Base-by-base conservation (phyloP, 2,113 vertebrate genomes). In the Narcine bancroftii region DNA sequence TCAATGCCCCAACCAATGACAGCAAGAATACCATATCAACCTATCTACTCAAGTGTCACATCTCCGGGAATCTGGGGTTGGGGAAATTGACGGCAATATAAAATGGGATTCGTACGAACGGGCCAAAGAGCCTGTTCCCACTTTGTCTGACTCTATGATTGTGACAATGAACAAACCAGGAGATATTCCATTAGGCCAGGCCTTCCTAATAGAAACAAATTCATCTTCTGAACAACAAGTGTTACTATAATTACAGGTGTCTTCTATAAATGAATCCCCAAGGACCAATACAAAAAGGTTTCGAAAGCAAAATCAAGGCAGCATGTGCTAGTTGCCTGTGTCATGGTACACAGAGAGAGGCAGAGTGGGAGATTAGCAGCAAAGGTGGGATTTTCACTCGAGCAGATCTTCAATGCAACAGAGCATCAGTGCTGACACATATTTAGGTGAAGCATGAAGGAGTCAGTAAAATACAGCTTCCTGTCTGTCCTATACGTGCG, bases 201-300 rank as follows among this genome's bases (percentile, higher is more conserved):
- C 2, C 33, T 10, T 69, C 15, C 45, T 76, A 89, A 69, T 69
- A 92, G 65, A 93, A 93, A 91, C 77, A 93, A 92, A 92, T 93
- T 53, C 65, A 45, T 63, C 45, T 92, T 75, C 92, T 76, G 87
- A 92, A 92, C 36, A 71, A 83, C 50, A 47, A 92, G 76, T 92
- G 76, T 92, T 77, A 71, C 89, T 92, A 92, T 79, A 92, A 85
- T 92, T 92, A 72, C 42, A 92, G 87, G 83, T 42, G 75, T 83
- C 63, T 53, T 83, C 53, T 53, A 53, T 53, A 83, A 83, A 83
- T 33, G 29, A 83, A 83, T 83, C 47, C 29, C 47, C 53, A 29
- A 36, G 50, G 81, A n/a, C 56, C 29, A 85, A 85, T 36, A 13
- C 3, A 87, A 36, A 47, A 33, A 60, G 81, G 19, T 87, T 87